Base-by-base conservation (phyloP, 2,888 invertebrate genomes). In the Busseola fusca region DNA sequence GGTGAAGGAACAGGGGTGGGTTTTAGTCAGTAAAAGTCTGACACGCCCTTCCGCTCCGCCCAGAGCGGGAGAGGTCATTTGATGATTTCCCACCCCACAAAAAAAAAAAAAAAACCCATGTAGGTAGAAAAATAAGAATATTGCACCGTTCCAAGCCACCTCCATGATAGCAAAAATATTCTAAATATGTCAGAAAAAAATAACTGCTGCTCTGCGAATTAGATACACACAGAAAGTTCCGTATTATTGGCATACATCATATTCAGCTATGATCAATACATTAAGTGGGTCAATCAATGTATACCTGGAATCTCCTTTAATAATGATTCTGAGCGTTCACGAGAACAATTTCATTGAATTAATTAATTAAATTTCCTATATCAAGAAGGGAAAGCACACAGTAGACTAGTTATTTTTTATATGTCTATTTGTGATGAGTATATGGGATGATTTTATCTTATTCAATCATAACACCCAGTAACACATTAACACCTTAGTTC, bases 41-140 rank as follows among this genome's bases (percentile, higher is more conserved):
- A n/a, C n/a, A n/a, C n/a, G n/a, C n/a, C n/a, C n/a, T n/a, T n/a
- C n/a, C n/a, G n/a, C n/a, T n/a, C n/a, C n/a, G n/a, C n/a, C n/a
- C n/a, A n/a, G n/a, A n/a, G n/a, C n/a, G n/a, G n/a, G n/a, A n/a
- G n/a, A n/a, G n/a, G n/a, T n/a, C n/a, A n/a, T n/a, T n/a, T n/a
- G n/a, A n/a, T n/a, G n/a, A n/a, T n/a, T n/a, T n/a, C n/a, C n/a
- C n/a, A n/a, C n/a, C n/a, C n/a, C n/a, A n/a, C n/a, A n/a, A n/a
- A n/a, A n/a, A n/a, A n/a, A n/a, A n/a, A n/a, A n/a, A n/a, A n/a
- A n/a, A n/a, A n/a, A 45, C 40, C 45, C 14, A 27, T 48, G 34
- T 30, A 60, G 27, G 16, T n/a, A 57, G 30, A n/a, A n/a, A 63
- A 68, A 57, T 64, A 68, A 48, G 58, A 63, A 75, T 60, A 58